A percentile compares a stretch with the other conserved stretches of the same genome.
These are phyloP conservation scores for Malurus alboscapulatus DNA, from an alignment of 2,113 vertebrate species.

Conservation along the genomic window DNA sequence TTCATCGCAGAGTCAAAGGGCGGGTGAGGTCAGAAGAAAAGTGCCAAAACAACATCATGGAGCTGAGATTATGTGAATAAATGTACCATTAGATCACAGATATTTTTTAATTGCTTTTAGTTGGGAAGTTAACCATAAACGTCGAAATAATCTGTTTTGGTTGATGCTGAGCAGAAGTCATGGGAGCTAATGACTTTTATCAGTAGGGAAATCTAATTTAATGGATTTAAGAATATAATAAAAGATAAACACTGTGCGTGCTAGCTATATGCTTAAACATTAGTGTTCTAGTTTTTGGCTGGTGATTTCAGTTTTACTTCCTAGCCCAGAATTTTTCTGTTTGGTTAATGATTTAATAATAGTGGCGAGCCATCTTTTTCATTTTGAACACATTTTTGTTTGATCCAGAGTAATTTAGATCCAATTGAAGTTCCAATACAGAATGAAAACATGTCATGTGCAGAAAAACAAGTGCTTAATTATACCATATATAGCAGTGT, in stretches of 20 bases:
- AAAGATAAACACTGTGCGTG: not conserved
- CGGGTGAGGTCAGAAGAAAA: not conserved
- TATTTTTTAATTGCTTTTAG: slow-evolving; percentile 34
- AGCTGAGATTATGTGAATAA: not conserved
- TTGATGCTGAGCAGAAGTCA: slow-evolving; percentile 27
- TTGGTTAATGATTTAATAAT: slow-evolving; percentile 69
- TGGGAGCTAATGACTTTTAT: slow-evolving; percentile 32
- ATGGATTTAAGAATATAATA: not conserved
- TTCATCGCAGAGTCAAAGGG: slow-evolving; percentile 19
- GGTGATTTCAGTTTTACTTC: slow-evolving; percentile 50
- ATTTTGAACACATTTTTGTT: slow-evolving; percentile 66
- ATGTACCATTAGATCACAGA: not conserved
- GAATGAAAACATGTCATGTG: slow-evolving; percentile 65
- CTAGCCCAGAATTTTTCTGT: slow-evolving; percentile 54
- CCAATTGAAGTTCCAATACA: slow-evolving; percentile 60
- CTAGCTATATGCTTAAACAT: slow-evolving; percentile 32
- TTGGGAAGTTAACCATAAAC: slow-evolving; percentile 39
- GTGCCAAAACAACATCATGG: not conserved
- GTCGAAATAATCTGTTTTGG: slow-evolving; percentile 25
- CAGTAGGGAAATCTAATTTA: slow-evolving; percentile 27
- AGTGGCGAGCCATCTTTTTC: slow-evolving; percentile 54
- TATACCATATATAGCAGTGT: slow-evolving; percentile 51
- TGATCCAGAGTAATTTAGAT: slow-evolving; percentile 63
- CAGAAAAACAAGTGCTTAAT: slow-evolving; percentile 68
- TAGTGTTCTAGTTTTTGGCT: slow-evolving; percentile 43